Base-by-base conservation (phyloP, 2,888 invertebrate genomes). In the Atethmia centrago region DNA sequence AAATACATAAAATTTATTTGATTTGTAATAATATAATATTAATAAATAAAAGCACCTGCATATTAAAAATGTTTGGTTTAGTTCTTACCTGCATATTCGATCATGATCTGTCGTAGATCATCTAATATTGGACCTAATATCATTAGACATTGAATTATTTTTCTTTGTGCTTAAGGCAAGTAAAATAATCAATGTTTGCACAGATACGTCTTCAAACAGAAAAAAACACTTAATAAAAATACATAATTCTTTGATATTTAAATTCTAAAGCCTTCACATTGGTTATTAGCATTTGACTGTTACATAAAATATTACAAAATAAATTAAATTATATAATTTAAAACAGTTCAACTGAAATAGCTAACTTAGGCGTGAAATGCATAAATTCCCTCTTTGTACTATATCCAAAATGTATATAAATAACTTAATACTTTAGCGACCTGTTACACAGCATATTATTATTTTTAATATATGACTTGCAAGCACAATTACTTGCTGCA, bases 311-410 rank as follows among this genome's bases (percentile, higher is more conserved):
- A 76, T 47, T 49, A 69, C 0, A 80, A 83, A 71, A 80, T 81
- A 83, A 85, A 75, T 63, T 59, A 79, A 74, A 69, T 71, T 73
- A 77, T 31, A 71, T 21, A 79, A 68, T 49, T 77, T 55, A 71
- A 59, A 59, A 75, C 58, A 83, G 47, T 71, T 70, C 19, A 56
- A 74, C 68, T 74, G 74, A 68, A 71, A 71, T 64, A 83, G 51
- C 72, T 74, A 74, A 73, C 64, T 53, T 66, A 63, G 62, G 61
- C 58, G 62, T 36, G 42, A 83, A 85, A 84, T 84, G 84, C 86
- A 73, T 70, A 45, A 74, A 63, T 76, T 71, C 47, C 61, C 45
- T 72, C 58, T 85, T 85, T 85, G 85, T 86, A 86, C 87, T 86
- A 71, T 79, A 63, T 28, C 78, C 86, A 82, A 77, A 47, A 63